phyloP scores from a whole-genome alignment of 2,113 vertebrate species.

The Geothlypis trichas region DNA sequence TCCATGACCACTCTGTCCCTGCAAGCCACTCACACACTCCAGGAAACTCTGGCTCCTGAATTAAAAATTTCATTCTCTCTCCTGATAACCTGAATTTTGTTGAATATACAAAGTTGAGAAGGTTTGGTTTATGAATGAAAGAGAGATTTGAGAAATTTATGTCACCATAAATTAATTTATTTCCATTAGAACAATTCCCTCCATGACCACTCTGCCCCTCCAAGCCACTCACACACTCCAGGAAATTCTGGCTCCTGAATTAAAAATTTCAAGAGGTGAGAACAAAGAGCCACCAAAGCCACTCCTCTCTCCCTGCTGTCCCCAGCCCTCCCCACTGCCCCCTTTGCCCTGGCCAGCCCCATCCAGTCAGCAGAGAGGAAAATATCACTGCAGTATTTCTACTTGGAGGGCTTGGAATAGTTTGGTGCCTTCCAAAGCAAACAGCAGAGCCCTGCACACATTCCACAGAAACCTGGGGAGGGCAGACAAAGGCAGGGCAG shows the following conservation, averaged over 20 bases:
- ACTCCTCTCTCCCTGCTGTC: conserved; percentile 30
- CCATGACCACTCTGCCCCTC: neutral
- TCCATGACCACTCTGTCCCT: neutral
- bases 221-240: neutral
- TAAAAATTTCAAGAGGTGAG: conserved; percentile 26
- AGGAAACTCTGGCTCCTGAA: conserved; percentile 5
- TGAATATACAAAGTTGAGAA: fast-evolving
- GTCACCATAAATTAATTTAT: neutral
- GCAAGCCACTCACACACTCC: neutral
- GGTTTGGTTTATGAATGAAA: neutral
- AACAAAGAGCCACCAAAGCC: conserved; percentile 13
- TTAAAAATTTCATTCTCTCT: neutral
- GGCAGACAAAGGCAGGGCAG: neutral
- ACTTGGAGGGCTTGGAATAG: conserved; percentile 35
- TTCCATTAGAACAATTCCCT: neutral
- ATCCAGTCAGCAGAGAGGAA: neutral
- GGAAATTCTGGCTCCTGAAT: conserved; percentile 13
- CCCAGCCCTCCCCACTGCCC: conserved; percentile 17
- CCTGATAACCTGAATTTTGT: neutral
- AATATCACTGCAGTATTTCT: conserved; percentile 27
- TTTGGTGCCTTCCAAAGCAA: conserved; percentile 58
- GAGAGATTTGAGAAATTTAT: neutral
- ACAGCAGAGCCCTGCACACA: neutral
- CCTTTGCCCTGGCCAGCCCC: neutral
- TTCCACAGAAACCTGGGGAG: neutral